These are phyloP conservation scores for Diglossa cyanea DNA, from an alignment of 2,797 vertebrate genomes.

Conservation along the genomic window DNA sequence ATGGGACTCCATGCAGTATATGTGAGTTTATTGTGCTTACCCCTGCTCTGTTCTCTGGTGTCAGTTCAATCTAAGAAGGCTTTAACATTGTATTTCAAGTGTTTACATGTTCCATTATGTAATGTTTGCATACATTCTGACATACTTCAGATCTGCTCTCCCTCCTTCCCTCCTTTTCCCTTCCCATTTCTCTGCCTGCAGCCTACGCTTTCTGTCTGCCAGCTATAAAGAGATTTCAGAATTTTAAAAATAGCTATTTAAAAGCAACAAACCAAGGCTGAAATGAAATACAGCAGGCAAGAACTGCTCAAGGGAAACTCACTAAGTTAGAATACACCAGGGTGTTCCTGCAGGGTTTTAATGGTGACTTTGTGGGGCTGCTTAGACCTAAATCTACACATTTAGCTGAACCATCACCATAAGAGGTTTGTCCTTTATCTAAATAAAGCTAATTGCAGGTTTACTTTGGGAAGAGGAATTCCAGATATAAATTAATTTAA, in stretches of 20 bases:
- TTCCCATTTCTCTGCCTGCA: neutral
- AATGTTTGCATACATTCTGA: conserved; percentile 6
- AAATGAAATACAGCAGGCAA: neutral
- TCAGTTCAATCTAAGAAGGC: neutral
- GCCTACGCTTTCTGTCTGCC: conserved; percentile 34
- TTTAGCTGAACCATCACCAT: neutral
- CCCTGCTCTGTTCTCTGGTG: neutral
- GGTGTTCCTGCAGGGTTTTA: neutral
- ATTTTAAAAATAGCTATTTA: conserved; percentile 43
- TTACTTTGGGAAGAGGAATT: neutral
- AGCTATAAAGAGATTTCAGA: conserved; percentile 19
- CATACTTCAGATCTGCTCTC: neutral
- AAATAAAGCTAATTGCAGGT: neutral
- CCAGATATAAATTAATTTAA: neutral
- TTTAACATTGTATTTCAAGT: neutral
- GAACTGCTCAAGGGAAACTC: neutral
- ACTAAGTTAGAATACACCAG: neutral
- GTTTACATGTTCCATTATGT: neutral
- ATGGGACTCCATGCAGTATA: neutral
- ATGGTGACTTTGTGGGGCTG: neutral
- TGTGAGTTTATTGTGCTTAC: neutral
- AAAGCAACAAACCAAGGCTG: conserved; percentile 30
- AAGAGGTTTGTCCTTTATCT: neutral
- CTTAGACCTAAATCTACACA: neutral
- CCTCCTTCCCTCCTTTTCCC: neutral